Base-by-base conservation (phyloP, 2,888 invertebrate species). In the Macroteleia sp. region DNA sequence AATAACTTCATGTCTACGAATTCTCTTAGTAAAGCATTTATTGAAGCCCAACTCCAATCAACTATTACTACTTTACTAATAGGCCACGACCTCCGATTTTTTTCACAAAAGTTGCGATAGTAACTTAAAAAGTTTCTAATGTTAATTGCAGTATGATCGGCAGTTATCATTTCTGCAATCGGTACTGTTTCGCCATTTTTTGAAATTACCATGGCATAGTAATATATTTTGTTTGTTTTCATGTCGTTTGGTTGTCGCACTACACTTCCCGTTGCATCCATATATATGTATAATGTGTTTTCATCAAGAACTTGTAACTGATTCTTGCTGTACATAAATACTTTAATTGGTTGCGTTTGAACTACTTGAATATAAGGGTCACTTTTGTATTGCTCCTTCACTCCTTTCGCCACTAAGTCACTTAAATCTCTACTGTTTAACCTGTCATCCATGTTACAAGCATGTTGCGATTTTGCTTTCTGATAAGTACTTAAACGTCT, bases 21-120 rank as follows among this genome's bases (percentile, higher is more conserved):
- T 56, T 39, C 41, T 8, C n/a, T 9, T 1, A 56, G 17, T 17
- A 56, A 6, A 8, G 41, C 56, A 12, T 56, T 56, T 8, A 41
- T 56, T 16, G 30, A 41, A 17, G 56, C 56, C 56, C 30, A 56
- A 9, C 41, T 56, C 56, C 41, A 56, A 12, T 56, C 56, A 3
- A 56, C 41, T 3, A 56, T 10, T 5, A 41, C 20, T 2, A 56
- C 41, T 28, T 41, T 41, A n/a, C 17, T n/a, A 6, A 56, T 28
- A 8, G 28, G 25, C 56, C 39, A 56, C 4, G 4, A 16, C 12
- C 5, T 41, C 25, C n/a, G 2, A 1, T 41, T 6, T 5, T 12
- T 17, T n/a, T 19, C 1, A 0, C 5, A 17, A 41, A 56, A 41
- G n/a, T 25, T 5, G 0, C 17, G 10, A 41, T 41, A 56, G 4